Base-by-base conservation (phyloP, 2,888 invertebrate genomes). In the Eristalis pertinax region DNA sequence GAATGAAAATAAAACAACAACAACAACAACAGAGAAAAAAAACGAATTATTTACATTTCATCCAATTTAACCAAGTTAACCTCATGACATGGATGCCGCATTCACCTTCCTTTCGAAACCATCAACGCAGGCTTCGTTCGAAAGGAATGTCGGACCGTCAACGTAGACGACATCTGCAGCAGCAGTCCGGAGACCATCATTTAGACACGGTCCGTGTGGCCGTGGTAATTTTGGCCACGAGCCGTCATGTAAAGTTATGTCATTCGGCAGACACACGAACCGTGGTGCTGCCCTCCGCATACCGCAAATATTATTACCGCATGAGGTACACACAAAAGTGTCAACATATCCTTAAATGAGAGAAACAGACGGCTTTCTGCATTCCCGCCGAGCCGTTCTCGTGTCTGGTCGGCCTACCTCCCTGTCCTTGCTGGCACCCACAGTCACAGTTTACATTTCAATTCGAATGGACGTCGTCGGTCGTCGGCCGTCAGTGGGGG, bases 251-350 rank as follows among this genome's bases (percentile, higher is more conserved):
- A 73, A 87, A 84, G 80, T 80, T 84, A 76, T 84, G 79, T 76
- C 80, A 79, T 74, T 84, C 75, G 32, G 32, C 7, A 80, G 75
- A 73, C 76, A 76, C 86, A 82, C 74, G 78, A 68, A 78, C 38
- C 35, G 60, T n/a, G 50, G 50, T 19, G 50, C 50, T 67, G 35
- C 43, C n/a, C 43, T 87, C 74, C 24, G 73, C 43, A 80, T 76
- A 80, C 84, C 84, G 73, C 87, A 87, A 84, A 87, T 87, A 73
- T 87, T 84, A 87, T 84, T 87, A 87, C 87, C 87, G 79, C 87
- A 87, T 79, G 83, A 84, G 79, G 72, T 76, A 87, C 76, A 87
- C 84, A 87, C 84, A 87, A 87, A 84, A 87, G 87, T 87, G 87
- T 87, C 87, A 87, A 87, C 87, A 87, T 87, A 76, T 80, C 84